Conservation (phyloP, 2,888 invertebrate species). For the Perizoma flavofasciatum region DNA sequence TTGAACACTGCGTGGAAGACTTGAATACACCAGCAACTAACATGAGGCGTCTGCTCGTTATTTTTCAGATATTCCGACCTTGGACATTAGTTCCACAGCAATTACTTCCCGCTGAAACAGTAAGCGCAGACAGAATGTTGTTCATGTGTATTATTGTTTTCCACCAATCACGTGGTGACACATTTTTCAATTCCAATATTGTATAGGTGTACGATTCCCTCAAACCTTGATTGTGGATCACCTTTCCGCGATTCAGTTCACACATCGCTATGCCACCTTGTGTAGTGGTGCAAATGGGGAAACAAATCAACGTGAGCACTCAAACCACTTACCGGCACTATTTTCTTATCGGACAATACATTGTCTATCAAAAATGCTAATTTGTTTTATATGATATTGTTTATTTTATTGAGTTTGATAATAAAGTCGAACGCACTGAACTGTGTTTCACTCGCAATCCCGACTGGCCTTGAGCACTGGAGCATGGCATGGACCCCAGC, state of each 20-base stretch:
- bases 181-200: constrained; percentile 55
- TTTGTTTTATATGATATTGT: constrained; percentile 60
- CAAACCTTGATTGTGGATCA: constrained; percentile 54
- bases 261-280: constrained; percentile 49
- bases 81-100: constrained; percentile 81
- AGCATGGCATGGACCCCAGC: constrained; percentile 75
- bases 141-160: constrained; percentile 79
- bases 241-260: constrained; percentile 51
- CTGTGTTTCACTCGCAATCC: constrained; percentile 82
- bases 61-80: constrained; percentile 82
- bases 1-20: constrained; percentile 54
- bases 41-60: constrained; percentile 75
- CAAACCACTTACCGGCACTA: constrained; percentile 64
- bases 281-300: constrained; percentile 37
- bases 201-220: constrained; percentile 54
- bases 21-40: constrained; percentile 73
- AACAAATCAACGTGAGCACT: constrained; percentile 59
- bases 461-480: constrained; percentile 67
- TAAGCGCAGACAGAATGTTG: constrained; percentile 80
- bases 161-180: constrained; percentile 73
- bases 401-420: constrained; percentile 66
- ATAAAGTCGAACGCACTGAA: constrained; percentile 81
- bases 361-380: constrained; percentile 67
- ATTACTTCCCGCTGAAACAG: constrained; percentile 77
- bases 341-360: constrained; percentile 57